Evolutionary conservation across 2,797 vertebrate species (phyloP), one percentile per base, ranked within the genome.

Genomic region (Prunella strophiata): DNA sequence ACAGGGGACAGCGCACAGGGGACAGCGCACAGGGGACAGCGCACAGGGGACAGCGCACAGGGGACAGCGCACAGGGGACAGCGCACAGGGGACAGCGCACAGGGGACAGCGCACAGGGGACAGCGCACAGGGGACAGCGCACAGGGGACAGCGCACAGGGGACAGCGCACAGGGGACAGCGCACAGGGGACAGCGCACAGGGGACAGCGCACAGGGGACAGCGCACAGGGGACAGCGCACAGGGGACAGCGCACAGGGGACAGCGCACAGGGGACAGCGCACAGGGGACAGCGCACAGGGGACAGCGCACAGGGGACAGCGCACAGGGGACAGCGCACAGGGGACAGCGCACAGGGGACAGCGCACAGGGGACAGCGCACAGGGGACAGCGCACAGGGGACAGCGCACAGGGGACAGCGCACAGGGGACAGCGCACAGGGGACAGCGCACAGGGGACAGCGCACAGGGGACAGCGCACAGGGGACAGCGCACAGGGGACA

Each of bases 361-460:
- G 36, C 8, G 36, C 36, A 8, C 36, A 36, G 36, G 36, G 8
- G 36, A 36, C 36, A 36, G 36, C 36, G 36, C 36, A 17, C 36
- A 38, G 40, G 7, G 3, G 21, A 4, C 50, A 63, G 30, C 0
- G 2, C 43, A 20, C 8, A n/a, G n/a, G n/a, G n/a, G n/a, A n/a
- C 18, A 75, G 52, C 4, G 16, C 36, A 36, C 34, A 34, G n/a
- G n/a, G n/a, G n/a, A n/a, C n/a, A n/a, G 36, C 8, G 36, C 36
- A 8, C 36, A 36, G 36, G 36, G 8, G 36, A 36, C 36, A 36
- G 36, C 36, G 36, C 36, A 17, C 36, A 38, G 40, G 7, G 3
- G 21, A 4, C 50, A 63, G 30, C 0, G 2, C 43, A 20, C 19
- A 38, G 40, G 7, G 2, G 25, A 2, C 52, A 58, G 36, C 8